Evolutionary conservation across 2,888 invertebrate genomes (phyloP).

Genomic region (Drosophila setosimentum): DNA sequence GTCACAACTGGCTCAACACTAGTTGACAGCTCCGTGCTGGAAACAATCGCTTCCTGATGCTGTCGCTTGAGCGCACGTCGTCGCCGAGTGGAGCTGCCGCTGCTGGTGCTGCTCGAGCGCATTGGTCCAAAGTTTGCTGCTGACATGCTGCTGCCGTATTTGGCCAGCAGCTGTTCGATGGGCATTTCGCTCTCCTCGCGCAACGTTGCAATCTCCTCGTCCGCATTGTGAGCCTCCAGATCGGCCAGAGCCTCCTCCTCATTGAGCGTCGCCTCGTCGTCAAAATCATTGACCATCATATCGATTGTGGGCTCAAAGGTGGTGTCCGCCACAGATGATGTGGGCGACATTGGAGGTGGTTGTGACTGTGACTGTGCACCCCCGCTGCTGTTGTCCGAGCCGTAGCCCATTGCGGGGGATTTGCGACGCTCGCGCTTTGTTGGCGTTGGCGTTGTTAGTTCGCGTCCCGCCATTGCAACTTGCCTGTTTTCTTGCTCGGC

Average conservation of each 20-base stretch:
- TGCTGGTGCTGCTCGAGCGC: conserved; percentile 34
- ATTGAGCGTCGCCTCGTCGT: conserved; percentile 98
- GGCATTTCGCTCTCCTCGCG: conserved; percentile 98
- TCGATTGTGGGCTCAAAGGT: conserved; percentile 97
- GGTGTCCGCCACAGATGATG: conserved; percentile 83
- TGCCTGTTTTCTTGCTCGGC: conserved; percentile 24
- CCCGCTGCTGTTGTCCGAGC: conserved; percentile 26
- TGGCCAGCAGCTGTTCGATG: conserved; percentile 94
- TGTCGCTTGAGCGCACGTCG: conserved; percentile 54
- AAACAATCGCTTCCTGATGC: conserved; percentile 24
- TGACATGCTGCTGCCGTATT: conserved; percentile 89
- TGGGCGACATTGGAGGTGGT: conserved; percentile 72
- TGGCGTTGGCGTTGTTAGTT: conserved; percentile 43
- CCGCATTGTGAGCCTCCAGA: conserved; percentile 92
- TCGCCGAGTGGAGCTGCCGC: conserved; percentile 44
- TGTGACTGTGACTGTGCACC: conserved; percentile 12
- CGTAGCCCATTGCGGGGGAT: conserved; percentile 58
- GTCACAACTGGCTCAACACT: neutral
- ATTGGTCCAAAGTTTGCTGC: neutral
- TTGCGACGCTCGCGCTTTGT: conserved; percentile 67
- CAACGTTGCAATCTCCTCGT: conserved; percentile 94
- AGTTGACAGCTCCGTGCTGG: neutral
- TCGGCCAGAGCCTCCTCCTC: conserved; percentile 98
- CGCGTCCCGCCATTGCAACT: conserved; percentile 56
- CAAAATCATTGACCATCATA: conserved; percentile 99